phyloP scores from a whole-genome alignment of 2,888 invertebrate species.

The Pterostichus madidus region DNA sequence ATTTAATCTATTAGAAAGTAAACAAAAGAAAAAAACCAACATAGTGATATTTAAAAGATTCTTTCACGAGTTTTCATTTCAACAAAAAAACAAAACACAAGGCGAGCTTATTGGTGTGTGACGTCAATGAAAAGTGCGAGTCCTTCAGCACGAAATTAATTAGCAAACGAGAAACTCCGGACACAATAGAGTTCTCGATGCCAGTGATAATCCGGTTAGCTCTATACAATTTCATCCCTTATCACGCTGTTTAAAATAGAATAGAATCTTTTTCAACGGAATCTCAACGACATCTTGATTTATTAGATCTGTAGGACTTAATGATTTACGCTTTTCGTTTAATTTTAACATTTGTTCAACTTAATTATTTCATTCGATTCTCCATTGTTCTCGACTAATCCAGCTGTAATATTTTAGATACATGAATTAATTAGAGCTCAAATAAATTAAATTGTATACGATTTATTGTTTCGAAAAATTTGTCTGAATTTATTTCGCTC shows the following conservation, averaged over 20 bases:
- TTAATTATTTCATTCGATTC: conserved; percentile 49
- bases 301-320: conserved; percentile 47
- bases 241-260: conserved; percentile 55
- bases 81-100: conserved; percentile 19
- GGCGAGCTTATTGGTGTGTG: neutral
- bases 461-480: conserved; percentile 24
- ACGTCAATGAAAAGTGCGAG: conserved; percentile 47
- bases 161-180: conserved; percentile 55
- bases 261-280: conserved; percentile 25
- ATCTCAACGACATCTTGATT: conserved; percentile 46
- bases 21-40: neutral
- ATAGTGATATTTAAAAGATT: conserved; percentile 10
- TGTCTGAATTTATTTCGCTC: neutral
- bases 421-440: conserved; percentile 19
- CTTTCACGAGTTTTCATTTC: conserved; percentile 17
- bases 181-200: conserved; percentile 62
- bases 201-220: conserved; percentile 63
- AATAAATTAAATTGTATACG: conserved; percentile 6
- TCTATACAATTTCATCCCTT: conserved; percentile 59
- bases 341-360: conserved; percentile 54
- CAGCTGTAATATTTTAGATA: conserved; percentile 21
- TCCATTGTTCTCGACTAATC: conserved; percentile 33
- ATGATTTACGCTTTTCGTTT: conserved; percentile 48
- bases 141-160: conserved; percentile 63
- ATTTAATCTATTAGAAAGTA: neutral